These are phyloP conservation scores for Sebastes minor DNA, from an alignment of 2,797 vertebrate genomes.

Conservation along the genomic window DNA sequence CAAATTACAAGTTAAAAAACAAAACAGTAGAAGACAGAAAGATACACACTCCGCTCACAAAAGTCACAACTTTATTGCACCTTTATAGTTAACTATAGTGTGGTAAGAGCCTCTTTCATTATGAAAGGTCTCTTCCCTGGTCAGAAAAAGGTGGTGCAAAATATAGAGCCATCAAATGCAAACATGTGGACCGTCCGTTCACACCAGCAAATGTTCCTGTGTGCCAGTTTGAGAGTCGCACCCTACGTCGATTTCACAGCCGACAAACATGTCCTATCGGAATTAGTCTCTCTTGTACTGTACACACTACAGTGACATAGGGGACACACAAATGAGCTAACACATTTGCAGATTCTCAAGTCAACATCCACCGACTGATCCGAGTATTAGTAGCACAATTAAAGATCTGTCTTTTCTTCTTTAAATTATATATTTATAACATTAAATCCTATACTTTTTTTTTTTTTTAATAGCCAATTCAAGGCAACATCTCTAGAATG, in stretches of 20 bases:
- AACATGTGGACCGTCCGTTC: slow-evolving; percentile 67
- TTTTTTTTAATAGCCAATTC: slow-evolving; percentile 67
- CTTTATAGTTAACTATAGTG: slow-evolving; percentile 72
- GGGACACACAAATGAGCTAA: slow-evolving; percentile 60
- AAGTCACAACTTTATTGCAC: slow-evolving; percentile 88
- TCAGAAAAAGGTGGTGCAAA: slow-evolving; percentile 81
- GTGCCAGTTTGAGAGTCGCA: slow-evolving; percentile 50
- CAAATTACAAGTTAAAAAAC: background rate
- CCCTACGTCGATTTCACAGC: slow-evolving; percentile 56
- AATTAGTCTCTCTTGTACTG: slow-evolving; percentile 50
- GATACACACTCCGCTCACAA: slow-evolving; percentile 61
- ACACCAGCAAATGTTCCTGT: slow-evolving; percentile 51
- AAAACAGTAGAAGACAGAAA: background rate
- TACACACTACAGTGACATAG: slow-evolving; percentile 65
- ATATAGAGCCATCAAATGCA: slow-evolving; percentile 76
- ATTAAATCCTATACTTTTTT: slow-evolving; percentile 68
- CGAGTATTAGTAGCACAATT: slow-evolving; percentile 77
- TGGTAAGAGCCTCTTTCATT: slow-evolving; percentile 73
- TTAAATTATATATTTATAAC: slow-evolving; percentile 76
- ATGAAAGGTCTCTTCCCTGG: slow-evolving; percentile 76
- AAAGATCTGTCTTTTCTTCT: slow-evolving; percentile 67
- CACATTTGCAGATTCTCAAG: slow-evolving; percentile 71
- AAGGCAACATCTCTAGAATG: slow-evolving; percentile 82
- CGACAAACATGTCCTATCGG: slow-evolving; percentile 53
- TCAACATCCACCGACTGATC: slow-evolving; percentile 70